phyloP scores from a whole-genome alignment of 2,888 invertebrate species.

The Lycia hirtaria region DNA sequence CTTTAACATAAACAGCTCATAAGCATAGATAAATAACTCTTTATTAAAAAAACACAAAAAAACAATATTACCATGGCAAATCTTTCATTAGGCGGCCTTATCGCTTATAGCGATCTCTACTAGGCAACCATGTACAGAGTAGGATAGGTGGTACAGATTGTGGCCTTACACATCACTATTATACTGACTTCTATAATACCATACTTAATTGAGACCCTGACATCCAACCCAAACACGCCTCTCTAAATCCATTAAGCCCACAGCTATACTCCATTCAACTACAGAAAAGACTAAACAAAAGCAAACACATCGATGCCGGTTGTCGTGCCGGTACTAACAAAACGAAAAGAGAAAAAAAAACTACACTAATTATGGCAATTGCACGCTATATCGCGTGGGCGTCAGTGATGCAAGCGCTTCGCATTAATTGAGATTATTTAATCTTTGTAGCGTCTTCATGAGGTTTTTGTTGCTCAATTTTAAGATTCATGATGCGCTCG shows the following conservation, averaged over 20 bases:
- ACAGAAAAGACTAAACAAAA: slow-evolving; percentile 19
- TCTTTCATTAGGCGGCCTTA: too few species aligned
- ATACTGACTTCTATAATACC: too few species aligned
- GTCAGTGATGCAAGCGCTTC: slow-evolving; percentile 56
- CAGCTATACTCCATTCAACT: slow-evolving; percentile 9
- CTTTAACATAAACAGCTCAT: too few species aligned
- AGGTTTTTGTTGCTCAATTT: slow-evolving; percentile 51
- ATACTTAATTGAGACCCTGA: slow-evolving; percentile 20
- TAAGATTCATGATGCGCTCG: slow-evolving; percentile 27
- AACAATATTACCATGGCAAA: too few species aligned
- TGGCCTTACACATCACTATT: too few species aligned
- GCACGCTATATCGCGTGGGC: slow-evolving; percentile 63
- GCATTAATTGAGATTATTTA: slow-evolving; percentile 64
- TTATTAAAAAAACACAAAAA: too few species aligned
- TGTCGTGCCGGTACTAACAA: slow-evolving; percentile 49
- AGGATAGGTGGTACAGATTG: too few species aligned
- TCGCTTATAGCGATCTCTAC: too few species aligned
- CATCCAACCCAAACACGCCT: slow-evolving; percentile 8
- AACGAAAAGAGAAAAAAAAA: slow-evolving; percentile 60
- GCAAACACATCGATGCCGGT: slow-evolving; percentile 31
- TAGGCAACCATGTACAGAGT: too few species aligned
- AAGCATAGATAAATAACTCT: too few species aligned
- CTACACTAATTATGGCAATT: slow-evolving; percentile 75
- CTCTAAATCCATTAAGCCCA: slow-evolving; percentile 11
- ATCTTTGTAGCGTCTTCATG: slow-evolving; percentile 51